phyloP scores from a whole-genome alignment of 2,888 invertebrate genomes.

The Acleris laterana region DNA sequence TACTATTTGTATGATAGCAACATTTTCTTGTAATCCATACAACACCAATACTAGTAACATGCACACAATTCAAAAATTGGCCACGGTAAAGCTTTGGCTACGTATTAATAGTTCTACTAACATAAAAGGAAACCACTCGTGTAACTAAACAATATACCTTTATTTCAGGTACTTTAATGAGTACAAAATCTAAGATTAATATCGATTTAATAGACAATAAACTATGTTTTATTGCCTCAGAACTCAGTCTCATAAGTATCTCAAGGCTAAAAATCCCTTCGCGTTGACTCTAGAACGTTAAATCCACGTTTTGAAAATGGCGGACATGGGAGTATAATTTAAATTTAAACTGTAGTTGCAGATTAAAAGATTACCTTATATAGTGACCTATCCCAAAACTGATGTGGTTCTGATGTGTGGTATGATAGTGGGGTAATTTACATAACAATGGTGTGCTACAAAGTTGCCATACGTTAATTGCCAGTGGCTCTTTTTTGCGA shows the following conservation, averaged over 20 bases:
- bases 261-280: conserved; percentile 34
- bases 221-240: conserved; percentile 30
- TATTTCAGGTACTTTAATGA: conserved; percentile 15
- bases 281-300: neutral
- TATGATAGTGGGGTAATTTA: conserved; percentile 38
- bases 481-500: too few relatives aligned
- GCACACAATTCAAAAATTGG: conserved; percentile 11
- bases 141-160: conserved; percentile 5
- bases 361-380: conserved; percentile 10
- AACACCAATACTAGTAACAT: conserved; percentile 4
- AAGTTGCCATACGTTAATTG: neutral
- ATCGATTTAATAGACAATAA: conserved; percentile 42
- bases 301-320: conserved; percentile 19
- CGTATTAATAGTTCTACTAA: too few relatives aligned
- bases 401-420: conserved; percentile 18
- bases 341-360: conserved; percentile 1
- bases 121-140: conserved; percentile 13
- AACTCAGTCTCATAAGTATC: conserved; percentile 20
- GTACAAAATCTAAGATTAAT: conserved; percentile 41
- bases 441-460: conserved; percentile 33
- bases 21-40: neutral
- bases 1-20: too few relatives aligned
- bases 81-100: neutral
- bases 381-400: conserved; percentile 29
- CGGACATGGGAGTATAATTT: neutral